Conservation (phyloP, 1,140 invertebrate species). For the Helicoverpa zea region DNA sequence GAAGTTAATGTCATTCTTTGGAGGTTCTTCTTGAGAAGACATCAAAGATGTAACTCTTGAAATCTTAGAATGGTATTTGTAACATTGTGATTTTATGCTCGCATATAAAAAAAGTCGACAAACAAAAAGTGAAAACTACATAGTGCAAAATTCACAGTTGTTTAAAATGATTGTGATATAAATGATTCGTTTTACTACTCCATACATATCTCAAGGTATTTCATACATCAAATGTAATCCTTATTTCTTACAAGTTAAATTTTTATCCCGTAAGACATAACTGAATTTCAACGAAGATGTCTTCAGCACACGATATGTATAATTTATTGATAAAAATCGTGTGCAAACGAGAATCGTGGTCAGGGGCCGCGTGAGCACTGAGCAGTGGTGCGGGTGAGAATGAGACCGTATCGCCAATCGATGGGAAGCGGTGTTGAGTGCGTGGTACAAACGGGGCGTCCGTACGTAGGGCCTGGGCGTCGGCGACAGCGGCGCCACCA, state of each 20-base stretch:
- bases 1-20: too few relatives aligned
- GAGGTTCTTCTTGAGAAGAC: too few relatives aligned
- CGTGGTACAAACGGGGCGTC: slow-evolving; percentile 86
- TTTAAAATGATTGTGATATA: neutral
- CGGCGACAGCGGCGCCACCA: slow-evolving; percentile 87
- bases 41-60: too few relatives aligned
- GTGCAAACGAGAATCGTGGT: slow-evolving; percentile 41
- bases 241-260: too few relatives aligned
- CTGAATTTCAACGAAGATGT: too few relatives aligned
- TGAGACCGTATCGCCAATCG: slow-evolving; percentile 76
- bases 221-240: too few relatives aligned
- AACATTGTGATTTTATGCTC: too few relatives aligned
- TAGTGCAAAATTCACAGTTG: neutral
- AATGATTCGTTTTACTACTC: neutral
- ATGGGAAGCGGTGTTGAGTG: slow-evolving; percentile 85
- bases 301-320: neutral
- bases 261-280: too few relatives aligned
- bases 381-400: slow-evolving; percentile 52
- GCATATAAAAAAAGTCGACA: neutral
- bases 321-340: neutral
- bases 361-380: slow-evolving; percentile 47
- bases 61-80: too few relatives aligned
- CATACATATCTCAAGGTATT: too few relatives aligned
- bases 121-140: slow-evolving; percentile 1
- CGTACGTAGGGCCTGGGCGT: slow-evolving; percentile 81